Base-by-base conservation (phyloP, 2,797 vertebrate genomes). In the Catostomus latipinnis region DNA sequence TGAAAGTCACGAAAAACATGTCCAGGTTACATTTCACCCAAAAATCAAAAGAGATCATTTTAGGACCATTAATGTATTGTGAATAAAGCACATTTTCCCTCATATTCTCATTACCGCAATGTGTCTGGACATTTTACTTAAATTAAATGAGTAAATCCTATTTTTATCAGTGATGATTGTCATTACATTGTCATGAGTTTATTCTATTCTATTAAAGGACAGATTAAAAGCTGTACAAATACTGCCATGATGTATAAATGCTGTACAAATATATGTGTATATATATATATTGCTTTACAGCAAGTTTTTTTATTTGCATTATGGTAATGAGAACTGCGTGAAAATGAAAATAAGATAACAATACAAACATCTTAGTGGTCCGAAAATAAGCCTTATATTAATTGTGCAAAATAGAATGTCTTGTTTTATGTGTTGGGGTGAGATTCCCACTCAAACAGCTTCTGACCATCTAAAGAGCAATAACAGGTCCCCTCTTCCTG, bases 381-480 rank as follows among this genome's bases (percentile, higher is more conserved):
- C 34, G 22, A 71, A 6, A 65, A 45, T 11, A 12, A 45, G 34
- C 14, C 6, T 46, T 10, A n/a, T 48, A 56, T 52, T 67, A 43
- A n/a, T 12, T 12, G 9, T 54, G 8, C 43, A 16, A 75, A 75
- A 8, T 12, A 16, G 8, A 6, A 45, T 58, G 11, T 52, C 7
- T 45, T 43, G 7, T 74, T 45, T 62, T 63, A 22, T 52, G 22
- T 52, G 9, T 58, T 61, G 50, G 61, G 0, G 56, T 70, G 66
- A 53, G 66, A 61, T 61, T 70, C 66, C 34, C 34, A 75, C 22
- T 10, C 73, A 46, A 70, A 80, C 56, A 70, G 66, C 50, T 13
- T 75, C 72, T 65, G 67, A 13, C 74, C 61, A 76, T 78, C 12
- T 73, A 49, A 60, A 71, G 78, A 54, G 66, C 73, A 70, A 76